These are phyloP conservation scores for Fregetta grallaria DNA, from an alignment of 2,113 vertebrate species.

Conservation along the genomic window DNA sequence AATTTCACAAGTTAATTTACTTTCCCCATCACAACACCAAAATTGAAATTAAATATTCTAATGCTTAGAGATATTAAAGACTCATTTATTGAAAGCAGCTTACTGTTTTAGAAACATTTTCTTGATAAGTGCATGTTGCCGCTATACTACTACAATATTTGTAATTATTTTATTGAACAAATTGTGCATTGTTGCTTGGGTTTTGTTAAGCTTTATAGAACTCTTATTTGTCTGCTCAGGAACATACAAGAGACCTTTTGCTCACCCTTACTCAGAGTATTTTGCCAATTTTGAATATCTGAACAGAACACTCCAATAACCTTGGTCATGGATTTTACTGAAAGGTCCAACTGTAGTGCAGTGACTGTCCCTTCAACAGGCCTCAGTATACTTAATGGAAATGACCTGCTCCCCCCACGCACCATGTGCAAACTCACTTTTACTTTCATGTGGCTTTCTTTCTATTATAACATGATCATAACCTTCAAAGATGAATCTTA, in stretches of 20 bases:
- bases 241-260: background rate
- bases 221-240: background rate
- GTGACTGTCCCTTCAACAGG: background rate
- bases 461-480: background rate
- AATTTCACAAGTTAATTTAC: conserved; percentile 80
- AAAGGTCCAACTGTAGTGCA: background rate
- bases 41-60: conserved; percentile 76
- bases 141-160: background rate
- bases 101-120: conserved; percentile 67
- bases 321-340: background rate
- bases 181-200: background rate
- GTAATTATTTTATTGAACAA: conserved; percentile 26
- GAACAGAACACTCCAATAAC: background rate
- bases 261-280: background rate
- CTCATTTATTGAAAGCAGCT: conserved; percentile 58
- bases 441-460: background rate
- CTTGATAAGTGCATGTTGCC: conserved; percentile 26
- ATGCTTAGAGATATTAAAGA: conserved; percentile 70
- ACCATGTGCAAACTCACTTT: background rate
- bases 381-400: background rate
- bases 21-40: conserved; percentile 60
- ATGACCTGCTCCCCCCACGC: background rate
- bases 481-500: background rate
- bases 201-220: background rate
- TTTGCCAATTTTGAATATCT: background rate